phyloP scores from a whole-genome alignment of 2,113 vertebrate genomes.

The Dasypus novemcinctus region DNA sequence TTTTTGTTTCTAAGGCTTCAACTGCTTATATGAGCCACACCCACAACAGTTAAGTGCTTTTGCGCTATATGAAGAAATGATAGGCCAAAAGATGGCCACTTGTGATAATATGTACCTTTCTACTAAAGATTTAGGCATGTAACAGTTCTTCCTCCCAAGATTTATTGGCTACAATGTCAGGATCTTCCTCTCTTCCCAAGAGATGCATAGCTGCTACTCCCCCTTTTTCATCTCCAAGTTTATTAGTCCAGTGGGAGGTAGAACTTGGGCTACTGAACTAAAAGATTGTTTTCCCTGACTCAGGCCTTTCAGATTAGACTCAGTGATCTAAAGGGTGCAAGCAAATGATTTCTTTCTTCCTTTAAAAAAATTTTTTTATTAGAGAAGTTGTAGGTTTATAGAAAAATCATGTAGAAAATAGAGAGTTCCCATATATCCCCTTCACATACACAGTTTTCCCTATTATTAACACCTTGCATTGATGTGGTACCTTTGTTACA shows the following conservation, averaged over 20 bases:
- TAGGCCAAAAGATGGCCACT: not conserved
- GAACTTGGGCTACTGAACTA: not conserved
- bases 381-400: no score
- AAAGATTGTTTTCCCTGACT: not conserved
- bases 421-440: no score
- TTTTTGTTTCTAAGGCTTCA: no score
- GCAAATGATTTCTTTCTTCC: no score
- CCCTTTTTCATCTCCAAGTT: not conserved
- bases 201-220: not conserved
- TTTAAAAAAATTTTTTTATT: no score
- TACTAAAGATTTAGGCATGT: not conserved
- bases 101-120: not conserved
- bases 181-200: not conserved
- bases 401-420: no score
- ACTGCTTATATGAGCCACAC: no score
- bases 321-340: not conserved
- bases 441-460: no score
- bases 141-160: not conserved
- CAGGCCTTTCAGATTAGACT: constrained; percentile 25
- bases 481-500: no score
- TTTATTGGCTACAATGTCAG: not conserved
- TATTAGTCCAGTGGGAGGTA: not conserved
- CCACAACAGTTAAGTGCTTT: not conserved
- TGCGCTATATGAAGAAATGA: not conserved
- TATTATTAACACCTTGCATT: no score